Percentiles rank a stretch among this genome's conserved stretches.
phyloP scores from a whole-genome alignment of 2,888 invertebrate genomes.

The Teleogryllus oceanicus region DNA sequence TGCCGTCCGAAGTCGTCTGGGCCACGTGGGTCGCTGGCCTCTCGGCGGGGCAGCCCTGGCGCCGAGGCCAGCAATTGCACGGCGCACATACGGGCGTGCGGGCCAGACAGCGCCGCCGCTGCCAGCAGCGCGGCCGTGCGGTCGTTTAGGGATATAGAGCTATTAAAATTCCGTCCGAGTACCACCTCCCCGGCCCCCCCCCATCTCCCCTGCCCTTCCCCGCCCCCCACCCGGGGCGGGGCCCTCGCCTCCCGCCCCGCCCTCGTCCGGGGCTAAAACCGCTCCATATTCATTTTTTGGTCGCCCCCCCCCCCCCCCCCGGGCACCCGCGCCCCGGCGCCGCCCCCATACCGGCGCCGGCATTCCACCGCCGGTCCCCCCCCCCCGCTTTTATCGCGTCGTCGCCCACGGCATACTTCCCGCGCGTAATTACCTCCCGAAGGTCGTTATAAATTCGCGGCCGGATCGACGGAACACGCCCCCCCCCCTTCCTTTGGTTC shows the following conservation, averaged over 20 bases:
- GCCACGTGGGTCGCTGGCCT: too few species aligned
- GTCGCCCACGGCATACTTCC: too few species aligned
- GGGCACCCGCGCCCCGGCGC: too few species aligned
- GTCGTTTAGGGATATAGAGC: background rate
- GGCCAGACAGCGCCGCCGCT: too few species aligned
- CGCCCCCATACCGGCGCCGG: too few species aligned
- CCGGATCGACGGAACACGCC: too few species aligned
- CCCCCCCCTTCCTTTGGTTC: too few species aligned
- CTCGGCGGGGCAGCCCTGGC: background rate
- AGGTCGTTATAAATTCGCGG: too few species aligned
- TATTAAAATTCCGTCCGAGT: conserved; percentile 18
- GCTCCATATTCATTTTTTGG: background rate
- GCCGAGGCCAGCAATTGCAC: background rate
- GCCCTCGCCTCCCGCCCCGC: background rate
- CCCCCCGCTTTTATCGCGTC: too few species aligned
- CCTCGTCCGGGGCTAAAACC: background rate
- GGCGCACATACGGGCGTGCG: background rate
- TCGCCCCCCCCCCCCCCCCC: background rate
- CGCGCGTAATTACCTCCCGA: too few species aligned
- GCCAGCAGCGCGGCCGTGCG: background rate
- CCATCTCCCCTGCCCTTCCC: background rate
- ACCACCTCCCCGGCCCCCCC: background rate
- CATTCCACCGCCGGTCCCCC: too few species aligned
- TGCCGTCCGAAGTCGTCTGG: too few species aligned
- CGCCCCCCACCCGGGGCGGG: background rate